phyloP scores from a whole-genome alignment of 2,797 vertebrate genomes.

The Huso huso region DNA sequence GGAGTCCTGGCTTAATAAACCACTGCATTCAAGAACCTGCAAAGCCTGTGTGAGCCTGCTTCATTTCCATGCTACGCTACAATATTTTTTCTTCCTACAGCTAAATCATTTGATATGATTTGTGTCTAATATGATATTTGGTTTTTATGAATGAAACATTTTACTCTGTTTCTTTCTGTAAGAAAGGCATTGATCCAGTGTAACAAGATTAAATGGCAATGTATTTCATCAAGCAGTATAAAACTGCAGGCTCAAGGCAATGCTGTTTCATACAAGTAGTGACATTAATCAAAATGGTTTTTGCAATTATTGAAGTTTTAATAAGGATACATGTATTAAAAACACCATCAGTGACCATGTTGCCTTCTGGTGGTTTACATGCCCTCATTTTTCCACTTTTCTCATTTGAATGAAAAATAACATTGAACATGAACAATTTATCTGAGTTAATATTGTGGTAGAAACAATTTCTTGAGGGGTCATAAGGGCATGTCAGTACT shows the following conservation, averaged over 20 bases:
- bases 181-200: constrained; percentile 51
- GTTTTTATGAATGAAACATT: not conserved
- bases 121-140: not conserved
- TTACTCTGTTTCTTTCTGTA: constrained; percentile 12
- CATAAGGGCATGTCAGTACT: no score
- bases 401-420: constrained; percentile 30
- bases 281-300: constrained; percentile 67
- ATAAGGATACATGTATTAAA: constrained; percentile 55
- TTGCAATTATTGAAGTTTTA: constrained; percentile 58
- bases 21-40: no score
- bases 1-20: no score
- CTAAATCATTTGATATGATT: no score
- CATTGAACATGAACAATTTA: no score
- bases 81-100: no score
- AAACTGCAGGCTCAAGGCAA: constrained; percentile 43
- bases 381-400: constrained; percentile 28
- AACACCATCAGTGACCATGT: constrained; percentile 35
- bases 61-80: no score
- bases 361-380: constrained; percentile 9
- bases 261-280: constrained; percentile 52
- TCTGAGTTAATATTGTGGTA: no score
- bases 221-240: constrained; percentile 47
- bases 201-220: constrained; percentile 54
- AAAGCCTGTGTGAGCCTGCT: no score
- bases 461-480: no score